These are phyloP conservation scores for Oscheius onirici DNA, from an alignment of 2,888 invertebrate species.

Conservation along the genomic window DNA sequence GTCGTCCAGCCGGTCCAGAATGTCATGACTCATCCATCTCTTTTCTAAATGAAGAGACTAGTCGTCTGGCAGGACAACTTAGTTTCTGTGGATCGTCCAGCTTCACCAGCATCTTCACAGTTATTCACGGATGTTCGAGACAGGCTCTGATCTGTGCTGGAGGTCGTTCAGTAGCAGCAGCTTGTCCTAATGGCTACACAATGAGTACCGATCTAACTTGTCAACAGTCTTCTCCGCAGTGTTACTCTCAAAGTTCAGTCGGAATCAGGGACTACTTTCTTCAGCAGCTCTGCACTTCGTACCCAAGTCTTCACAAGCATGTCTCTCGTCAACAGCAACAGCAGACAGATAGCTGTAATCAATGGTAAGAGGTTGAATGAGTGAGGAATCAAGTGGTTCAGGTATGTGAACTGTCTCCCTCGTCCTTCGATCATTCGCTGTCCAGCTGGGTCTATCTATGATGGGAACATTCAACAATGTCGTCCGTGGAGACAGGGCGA, in stretches of 20 bases:
- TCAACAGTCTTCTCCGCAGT: not conserved
- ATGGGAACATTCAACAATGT: not conserved
- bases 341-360: not conserved
- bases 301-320: not conserved
- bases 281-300: not conserved
- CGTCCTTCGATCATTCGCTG: slow-evolving; percentile 20
- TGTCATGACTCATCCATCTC: slow-evolving; percentile 15
- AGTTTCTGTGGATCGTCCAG: slow-evolving; percentile 2
- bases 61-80: not conserved
- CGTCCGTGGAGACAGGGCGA: slow-evolving; percentile 27
- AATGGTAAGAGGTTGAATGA: not conserved
- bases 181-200: slow-evolving; percentile 9
- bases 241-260: not conserved
- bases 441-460: slow-evolving; percentile 18
- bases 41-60: slow-evolving; percentile 13
- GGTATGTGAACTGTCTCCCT: slow-evolving; percentile 25
- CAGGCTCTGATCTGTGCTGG: slow-evolving; percentile 22
- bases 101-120: not conserved
- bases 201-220: slow-evolving; percentile 4
- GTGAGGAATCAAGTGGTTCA: not conserved
- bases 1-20: slow-evolving; percentile 2
- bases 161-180: not conserved
- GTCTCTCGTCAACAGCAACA: not conserved
- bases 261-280: slow-evolving; percentile 7
- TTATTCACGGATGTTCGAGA: not conserved